Conservation (phyloP, 2,113 vertebrate species). For the Siniperca chuatsi region DNA sequence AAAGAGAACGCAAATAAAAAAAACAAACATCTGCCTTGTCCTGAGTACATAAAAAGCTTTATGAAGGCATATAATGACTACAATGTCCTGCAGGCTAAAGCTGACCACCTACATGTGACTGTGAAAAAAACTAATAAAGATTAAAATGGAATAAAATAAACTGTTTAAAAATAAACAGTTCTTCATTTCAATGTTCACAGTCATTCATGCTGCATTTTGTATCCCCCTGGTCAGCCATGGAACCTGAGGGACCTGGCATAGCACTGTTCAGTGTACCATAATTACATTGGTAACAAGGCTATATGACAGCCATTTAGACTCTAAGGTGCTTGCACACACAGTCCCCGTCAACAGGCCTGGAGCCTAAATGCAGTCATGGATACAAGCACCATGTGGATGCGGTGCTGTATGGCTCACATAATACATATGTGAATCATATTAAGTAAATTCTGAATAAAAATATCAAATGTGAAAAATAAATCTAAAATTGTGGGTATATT, state of each 20-base stretch:
- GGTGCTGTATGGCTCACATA: not conserved
- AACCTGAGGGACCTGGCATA: conserved; percentile 47
- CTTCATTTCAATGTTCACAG: not conserved
- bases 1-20: not conserved
- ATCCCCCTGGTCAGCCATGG: conserved; percentile 29
- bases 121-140: not conserved
- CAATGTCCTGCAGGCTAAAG: not conserved
- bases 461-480: not conserved
- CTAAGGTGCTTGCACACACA: conserved; percentile 49
- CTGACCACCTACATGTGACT: not conserved
- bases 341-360: conserved; percentile 38
- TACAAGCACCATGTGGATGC: conserved; percentile 23
- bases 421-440: conserved; percentile 8
- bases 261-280: conserved; percentile 49
- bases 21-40: not conserved
- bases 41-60: not conserved
- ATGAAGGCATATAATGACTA: not conserved
- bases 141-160: not conserved
- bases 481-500: too few species aligned
- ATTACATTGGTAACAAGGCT: conserved; percentile 62
- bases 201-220: not conserved
- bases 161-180: not conserved
- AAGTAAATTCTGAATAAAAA: not conserved
- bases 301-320: conserved; percentile 73
- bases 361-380: conserved; percentile 57